Conservation (phyloP, 64 coral and sea anemone species). For the Actinia equina region DNA sequence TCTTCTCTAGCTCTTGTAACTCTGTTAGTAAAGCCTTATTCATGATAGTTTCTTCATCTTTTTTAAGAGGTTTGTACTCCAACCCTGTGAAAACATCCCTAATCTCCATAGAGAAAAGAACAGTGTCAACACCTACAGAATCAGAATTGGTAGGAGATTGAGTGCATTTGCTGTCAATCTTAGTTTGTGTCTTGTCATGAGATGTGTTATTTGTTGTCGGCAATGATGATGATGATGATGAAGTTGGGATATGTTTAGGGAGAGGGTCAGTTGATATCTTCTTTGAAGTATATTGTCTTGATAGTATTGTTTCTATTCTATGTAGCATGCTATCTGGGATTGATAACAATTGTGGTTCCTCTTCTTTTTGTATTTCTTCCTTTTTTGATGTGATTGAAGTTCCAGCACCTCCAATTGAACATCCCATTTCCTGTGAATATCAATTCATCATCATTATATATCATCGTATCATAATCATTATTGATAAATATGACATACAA, state of each 20-base stretch:
- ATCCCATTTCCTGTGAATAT: conserved; percentile 7
- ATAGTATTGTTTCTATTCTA: conserved; percentile 46
- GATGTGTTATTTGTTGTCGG: neutral
- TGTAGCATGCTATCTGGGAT: conserved; percentile 46
- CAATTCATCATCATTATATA: no score
- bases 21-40: conserved; percentile 25
- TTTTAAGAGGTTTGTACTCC: conserved; percentile 5
- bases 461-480: no score
- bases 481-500: no score
- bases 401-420: conserved; percentile 11
- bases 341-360: conserved; percentile 77
- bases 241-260: neutral
- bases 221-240: neutral
- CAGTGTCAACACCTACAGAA: neutral
- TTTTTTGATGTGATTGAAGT: conserved; percentile 57
- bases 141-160: neutral
- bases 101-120: neutral
- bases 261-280: neutral
- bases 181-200: neutral
- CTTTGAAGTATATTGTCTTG: neutral
- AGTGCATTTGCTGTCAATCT: neutral
- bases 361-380: conserved; percentile 77
- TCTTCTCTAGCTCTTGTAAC: conserved; percentile 12
- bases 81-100: conserved; percentile 47
- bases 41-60: neutral